Percentiles rank a stretch among this genome's conserved stretches.
Evolutionary conservation across 2,113 vertebrate genomes (phyloP).

Genomic region (Hippocampus abdominalis): DNA sequence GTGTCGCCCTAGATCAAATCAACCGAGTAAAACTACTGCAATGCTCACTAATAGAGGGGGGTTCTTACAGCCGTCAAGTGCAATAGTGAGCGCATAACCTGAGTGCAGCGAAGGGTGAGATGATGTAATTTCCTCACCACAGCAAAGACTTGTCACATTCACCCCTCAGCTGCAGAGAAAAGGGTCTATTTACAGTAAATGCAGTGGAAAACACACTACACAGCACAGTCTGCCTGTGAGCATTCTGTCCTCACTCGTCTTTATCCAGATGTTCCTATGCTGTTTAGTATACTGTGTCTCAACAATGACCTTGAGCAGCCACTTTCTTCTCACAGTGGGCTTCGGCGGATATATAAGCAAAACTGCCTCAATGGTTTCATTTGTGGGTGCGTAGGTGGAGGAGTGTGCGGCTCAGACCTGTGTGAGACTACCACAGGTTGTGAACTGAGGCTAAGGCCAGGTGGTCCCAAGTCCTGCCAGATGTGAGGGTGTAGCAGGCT

Average conservation of each 20-base stretch:
- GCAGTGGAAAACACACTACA: neutral
- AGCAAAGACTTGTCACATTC: slow-evolving; percentile 34
- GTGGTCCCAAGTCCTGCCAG: slow-evolving; percentile 43
- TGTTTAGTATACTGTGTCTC: neutral
- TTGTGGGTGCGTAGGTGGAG: neutral
- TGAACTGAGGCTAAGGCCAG: slow-evolving; percentile 53
- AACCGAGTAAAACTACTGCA: neutral
- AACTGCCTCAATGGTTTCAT: slow-evolving; percentile 21
- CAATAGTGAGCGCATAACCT: slow-evolving; percentile 32
- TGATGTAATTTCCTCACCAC: slow-evolving; percentile 38
- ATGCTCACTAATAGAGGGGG: slow-evolving; percentile 4
- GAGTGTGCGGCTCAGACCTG: slow-evolving; percentile 15
- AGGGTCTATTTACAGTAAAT: slow-evolving; percentile 25
- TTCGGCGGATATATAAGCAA: slow-evolving; percentile 14
- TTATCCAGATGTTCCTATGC: neutral
- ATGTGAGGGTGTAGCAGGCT: slow-evolving; percentile 42
- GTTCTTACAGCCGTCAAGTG: slow-evolving; percentile 27
- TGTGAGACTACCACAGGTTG: slow-evolving; percentile 45
- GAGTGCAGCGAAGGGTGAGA: slow-evolving; percentile 12
- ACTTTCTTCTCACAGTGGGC: neutral
- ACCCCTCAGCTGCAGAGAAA: slow-evolving; percentile 17
- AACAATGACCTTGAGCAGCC: neutral
- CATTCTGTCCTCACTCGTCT: slow-evolving; percentile 4
- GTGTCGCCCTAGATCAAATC: neutral
- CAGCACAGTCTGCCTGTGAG: neutral